Evolutionary conservation across 1,140 invertebrate genomes (phyloP).

Genomic region (Sitobion miscanthi): DNA sequence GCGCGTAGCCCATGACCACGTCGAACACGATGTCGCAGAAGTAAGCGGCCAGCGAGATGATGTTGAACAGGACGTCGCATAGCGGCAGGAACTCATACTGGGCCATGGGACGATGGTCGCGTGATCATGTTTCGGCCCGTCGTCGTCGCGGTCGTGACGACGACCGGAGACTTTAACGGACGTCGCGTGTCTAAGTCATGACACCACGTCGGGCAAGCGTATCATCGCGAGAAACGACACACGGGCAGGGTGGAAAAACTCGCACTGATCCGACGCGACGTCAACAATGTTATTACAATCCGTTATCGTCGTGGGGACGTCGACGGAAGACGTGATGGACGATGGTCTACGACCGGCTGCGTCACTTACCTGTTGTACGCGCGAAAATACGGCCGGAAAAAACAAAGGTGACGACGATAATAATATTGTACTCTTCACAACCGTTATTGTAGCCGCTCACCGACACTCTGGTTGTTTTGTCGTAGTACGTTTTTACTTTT

Average conservation of each 20-base stretch:
- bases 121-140: slow-evolving; percentile 33
- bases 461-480: neutral
- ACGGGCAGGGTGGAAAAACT: neutral
- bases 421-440: neutral
- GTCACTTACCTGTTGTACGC: neutral
- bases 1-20: slow-evolving; percentile 81
- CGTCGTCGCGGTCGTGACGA: neutral
- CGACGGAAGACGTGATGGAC: neutral
- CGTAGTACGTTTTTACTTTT: neutral
- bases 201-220: neutral
- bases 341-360: neutral
- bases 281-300: neutral
- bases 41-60: slow-evolving; percentile 87
- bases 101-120: slow-evolving; percentile 51
- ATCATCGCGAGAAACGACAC: neutral
- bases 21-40: slow-evolving; percentile 92
- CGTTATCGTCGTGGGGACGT: neutral
- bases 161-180: slow-evolving; percentile 30
- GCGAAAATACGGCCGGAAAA: neutral
- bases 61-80: slow-evolving; percentile 89
- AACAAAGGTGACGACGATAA: neutral
- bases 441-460: too few species aligned
- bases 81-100: slow-evolving; percentile 76
- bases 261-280: neutral
- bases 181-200: neutral